Conservation (phyloP, 2,113 vertebrate species). For the Amazona vittata region DNA sequence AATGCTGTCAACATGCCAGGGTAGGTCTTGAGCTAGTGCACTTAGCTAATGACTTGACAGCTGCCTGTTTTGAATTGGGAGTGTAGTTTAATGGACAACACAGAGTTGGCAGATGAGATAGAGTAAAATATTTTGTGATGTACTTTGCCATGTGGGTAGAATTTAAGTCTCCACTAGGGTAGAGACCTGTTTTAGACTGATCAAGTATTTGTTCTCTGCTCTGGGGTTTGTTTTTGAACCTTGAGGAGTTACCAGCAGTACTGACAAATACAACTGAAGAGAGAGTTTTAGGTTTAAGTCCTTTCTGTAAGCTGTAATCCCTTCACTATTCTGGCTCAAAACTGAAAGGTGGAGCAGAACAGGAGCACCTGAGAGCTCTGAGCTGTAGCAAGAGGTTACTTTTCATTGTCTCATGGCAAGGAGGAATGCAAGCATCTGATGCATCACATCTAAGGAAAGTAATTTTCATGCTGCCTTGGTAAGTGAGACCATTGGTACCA, state of each 20-base stretch:
- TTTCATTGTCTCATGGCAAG: not conserved
- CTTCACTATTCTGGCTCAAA: not conserved
- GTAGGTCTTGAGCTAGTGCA: not conserved
- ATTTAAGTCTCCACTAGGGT: not conserved
- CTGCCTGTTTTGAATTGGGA: not conserved
- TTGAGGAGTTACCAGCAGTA: not conserved
- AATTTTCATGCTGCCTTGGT: not conserved
- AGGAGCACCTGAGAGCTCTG: not conserved
- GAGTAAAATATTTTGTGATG: not conserved
- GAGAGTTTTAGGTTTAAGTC: not conserved
- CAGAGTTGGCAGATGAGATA: not conserved
- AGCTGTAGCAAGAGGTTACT: not conserved
- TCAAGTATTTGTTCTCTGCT: not conserved
- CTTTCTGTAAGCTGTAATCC: not conserved
- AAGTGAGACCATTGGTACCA: not conserved
- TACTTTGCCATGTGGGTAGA: not conserved
- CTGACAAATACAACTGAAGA: not conserved
- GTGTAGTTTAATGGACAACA: not conserved
- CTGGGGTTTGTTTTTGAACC: not conserved
- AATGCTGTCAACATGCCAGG: not conserved
- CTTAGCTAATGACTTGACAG: not conserved
- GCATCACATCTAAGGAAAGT: not conserved
- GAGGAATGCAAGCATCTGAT: not conserved
- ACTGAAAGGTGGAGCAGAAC: not conserved
- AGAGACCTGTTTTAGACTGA: not conserved